Base-by-base conservation (phyloP, 2,797 vertebrate species). In the Pachyuromys duprasi region DNA sequence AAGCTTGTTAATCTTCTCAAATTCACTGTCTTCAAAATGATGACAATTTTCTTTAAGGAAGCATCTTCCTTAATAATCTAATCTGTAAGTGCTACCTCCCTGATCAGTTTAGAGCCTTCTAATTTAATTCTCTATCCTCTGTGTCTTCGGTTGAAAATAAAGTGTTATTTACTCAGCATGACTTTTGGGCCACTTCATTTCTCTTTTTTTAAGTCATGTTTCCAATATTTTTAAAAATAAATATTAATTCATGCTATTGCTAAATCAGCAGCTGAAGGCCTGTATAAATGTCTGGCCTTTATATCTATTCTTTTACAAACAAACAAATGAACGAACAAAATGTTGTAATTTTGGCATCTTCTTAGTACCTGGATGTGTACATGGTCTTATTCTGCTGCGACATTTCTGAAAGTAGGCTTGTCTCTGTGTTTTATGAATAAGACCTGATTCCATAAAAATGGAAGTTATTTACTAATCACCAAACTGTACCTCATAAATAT, bases 11-110 rank as follows among this genome's bases (percentile, higher is more conserved):
- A 72, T 49, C 45, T 89, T 89, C 84, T 17, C 5, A 14, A 62
- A 22, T 67, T 28, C 6, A 2, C 33, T 57, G 49, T 90, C 87
- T 90, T 79, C 45, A 87, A 95, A 95, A 76, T 33, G 24, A 33
- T 39, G 18, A 70, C 87, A 33, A 31, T 86, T 82, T 86, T 92
- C 72, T 72, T 53, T 33, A 94, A 92, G 79, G 78, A 42, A 70
- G 70, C 42, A 49, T 88, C 60, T 92, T 86, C 92, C 79, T 92
- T 74, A 86, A 49, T 83, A 28, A 91, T 84, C 86, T 72, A 94
- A 90, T 84, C 67, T 87, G 60, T 22, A 91, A 91, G 31, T 39
- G 74, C 81, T 90, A 63, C 45, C 70, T 49, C 12, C 69, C 2
- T 76, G 82, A 93, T 72, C 36, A 76, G 15, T 42, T 93, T 75